Evolutionary conservation across 2,888 invertebrate species (phyloP).

Genomic region (Vannuccia rotundouncinata): DNA sequence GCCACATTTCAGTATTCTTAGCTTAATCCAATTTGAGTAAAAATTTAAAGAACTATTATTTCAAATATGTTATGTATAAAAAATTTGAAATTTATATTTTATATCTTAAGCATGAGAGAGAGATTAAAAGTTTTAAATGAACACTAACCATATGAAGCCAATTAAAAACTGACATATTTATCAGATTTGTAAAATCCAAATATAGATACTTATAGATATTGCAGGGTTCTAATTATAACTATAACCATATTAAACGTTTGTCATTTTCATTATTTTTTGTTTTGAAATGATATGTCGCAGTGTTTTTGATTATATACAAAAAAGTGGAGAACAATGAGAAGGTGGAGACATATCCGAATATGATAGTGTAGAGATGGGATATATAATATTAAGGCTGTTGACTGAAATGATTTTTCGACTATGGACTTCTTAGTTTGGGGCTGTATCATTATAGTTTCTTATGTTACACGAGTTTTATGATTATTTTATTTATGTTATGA

Average conservation of each 20-base stretch:
- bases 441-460: slow-evolving; percentile 1
- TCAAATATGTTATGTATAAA: background rate
- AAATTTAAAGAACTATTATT: background rate
- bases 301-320: no score
- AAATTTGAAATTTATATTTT: slow-evolving; percentile 13
- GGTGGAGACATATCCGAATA: slow-evolving; percentile 3
- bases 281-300: background rate
- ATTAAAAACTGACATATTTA: slow-evolving; percentile 16
- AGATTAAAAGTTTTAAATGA: no score
- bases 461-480: background rate
- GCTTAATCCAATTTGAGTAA: background rate
- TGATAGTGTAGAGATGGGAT: slow-evolving; percentile 13
- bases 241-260: background rate
- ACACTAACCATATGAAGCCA: background rate
- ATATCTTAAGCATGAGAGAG: slow-evolving; percentile 7
- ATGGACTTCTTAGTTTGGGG: background rate
- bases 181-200: slow-evolving; percentile 4
- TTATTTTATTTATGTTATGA: background rate
- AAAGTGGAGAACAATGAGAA: slow-evolving; percentile 9
- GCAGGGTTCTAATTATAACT: slow-evolving; percentile 3
- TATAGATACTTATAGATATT: background rate
- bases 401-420: slow-evolving; percentile 1
- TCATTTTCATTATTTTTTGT: slow-evolving; percentile 8
- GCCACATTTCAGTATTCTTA: background rate
- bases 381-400: slow-evolving; percentile 4